phyloP scores from a whole-genome alignment of 2,113 vertebrate genomes.

The Caranx ignobilis region DNA sequence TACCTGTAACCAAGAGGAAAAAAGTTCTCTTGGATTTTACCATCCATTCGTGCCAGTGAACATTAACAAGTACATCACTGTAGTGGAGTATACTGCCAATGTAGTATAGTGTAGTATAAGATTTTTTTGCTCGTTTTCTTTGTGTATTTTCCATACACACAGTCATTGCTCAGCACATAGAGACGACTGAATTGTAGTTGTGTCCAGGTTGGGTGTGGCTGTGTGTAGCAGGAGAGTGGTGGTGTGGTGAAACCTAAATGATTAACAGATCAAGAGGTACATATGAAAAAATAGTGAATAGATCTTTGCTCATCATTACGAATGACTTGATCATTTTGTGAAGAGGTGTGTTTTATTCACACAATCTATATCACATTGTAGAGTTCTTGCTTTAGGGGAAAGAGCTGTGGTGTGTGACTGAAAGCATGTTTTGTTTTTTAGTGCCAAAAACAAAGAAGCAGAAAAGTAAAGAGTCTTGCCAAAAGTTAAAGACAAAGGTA shows the following conservation, averaged over 20 bases:
- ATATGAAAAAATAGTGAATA: background rate
- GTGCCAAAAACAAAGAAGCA: constrained; percentile 51
- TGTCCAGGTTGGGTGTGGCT: background rate
- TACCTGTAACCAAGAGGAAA: background rate
- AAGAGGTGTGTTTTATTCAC: background rate
- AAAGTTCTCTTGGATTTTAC: background rate
- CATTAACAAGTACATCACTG: background rate
- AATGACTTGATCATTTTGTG: background rate
- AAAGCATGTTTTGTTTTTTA: constrained; percentile 58
- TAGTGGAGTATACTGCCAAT: background rate
- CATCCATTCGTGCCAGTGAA: background rate
- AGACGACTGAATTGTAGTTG: background rate
- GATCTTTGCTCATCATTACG: background rate
- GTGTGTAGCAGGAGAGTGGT: background rate
- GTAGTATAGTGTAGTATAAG: no score
- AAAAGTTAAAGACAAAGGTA: constrained; percentile 55
- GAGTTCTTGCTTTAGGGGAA: background rate
- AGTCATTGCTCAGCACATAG: background rate
- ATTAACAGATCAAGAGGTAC: background rate
- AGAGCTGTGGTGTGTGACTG: background rate
- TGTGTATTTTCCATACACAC: background rate
- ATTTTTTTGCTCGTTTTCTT: no score
- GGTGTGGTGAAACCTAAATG: background rate
- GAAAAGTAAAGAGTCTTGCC: constrained; percentile 26
- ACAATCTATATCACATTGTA: background rate